A percentile compares a stretch with the other conserved stretches of the same genome.
Evolutionary conservation across 2,113 vertebrate species (phyloP).

Genomic region (Miniopterus natalensis): DNA sequence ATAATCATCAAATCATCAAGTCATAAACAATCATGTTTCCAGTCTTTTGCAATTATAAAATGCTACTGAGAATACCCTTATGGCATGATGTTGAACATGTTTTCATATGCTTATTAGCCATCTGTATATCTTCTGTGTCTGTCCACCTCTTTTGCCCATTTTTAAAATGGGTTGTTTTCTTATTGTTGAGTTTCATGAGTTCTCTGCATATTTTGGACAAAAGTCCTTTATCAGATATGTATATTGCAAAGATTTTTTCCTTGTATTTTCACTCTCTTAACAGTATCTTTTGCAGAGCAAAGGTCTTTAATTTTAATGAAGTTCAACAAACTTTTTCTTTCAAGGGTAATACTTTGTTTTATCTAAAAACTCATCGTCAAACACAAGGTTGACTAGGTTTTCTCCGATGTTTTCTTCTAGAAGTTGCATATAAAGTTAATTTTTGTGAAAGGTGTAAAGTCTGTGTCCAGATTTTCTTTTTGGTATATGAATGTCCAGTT

Average conservation of each 20-base stretch:
- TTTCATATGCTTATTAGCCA: neutral
- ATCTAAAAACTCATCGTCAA: neutral
- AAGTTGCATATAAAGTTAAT: slow-evolving; percentile 3
- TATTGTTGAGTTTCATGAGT: neutral
- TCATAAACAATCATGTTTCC: neutral
- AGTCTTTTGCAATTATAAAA: neutral
- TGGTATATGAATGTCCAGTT: neutral
- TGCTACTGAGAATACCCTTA: neutral
- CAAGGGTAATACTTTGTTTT: neutral
- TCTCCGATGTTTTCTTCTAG: neutral
- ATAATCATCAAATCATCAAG: neutral
- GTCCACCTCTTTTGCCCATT: neutral
- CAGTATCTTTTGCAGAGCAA: neutral
- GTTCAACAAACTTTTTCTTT: slow-evolving; percentile 34
- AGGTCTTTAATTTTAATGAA: slow-evolving; percentile 4
- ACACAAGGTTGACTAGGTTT: neutral
- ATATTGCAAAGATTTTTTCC: neutral
- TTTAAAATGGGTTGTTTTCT: neutral
- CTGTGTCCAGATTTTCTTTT: neutral
- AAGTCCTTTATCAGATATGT: neutral
- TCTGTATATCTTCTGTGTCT: neutral
- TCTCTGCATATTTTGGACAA: slow-evolving; percentile 12
- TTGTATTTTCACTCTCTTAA: neutral
- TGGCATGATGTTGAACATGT: neutral
- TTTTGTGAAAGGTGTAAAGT: neutral